Percentiles rank a stretch among this genome's conserved stretches.
phyloP scores from a whole-genome alignment of 2,888 invertebrate species.

The Tenthredo distinguenda region DNA sequence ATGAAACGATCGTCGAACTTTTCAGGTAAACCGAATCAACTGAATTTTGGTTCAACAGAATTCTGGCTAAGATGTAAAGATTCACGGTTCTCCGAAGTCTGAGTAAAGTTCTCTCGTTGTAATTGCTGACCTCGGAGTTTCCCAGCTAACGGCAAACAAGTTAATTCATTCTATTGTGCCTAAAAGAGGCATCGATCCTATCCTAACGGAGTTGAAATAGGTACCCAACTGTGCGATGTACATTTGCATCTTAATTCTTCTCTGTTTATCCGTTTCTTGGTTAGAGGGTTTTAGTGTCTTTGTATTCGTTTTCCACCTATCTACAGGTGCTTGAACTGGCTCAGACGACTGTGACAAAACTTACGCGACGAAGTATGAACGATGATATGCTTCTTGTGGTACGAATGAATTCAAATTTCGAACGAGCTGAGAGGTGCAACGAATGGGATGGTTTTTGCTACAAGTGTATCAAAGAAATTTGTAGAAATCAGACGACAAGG shows the following conservation, averaged over 20 bases:
- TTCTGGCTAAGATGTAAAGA: neutral
- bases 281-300: neutral
- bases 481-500: conserved; percentile 29
- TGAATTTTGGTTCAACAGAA: neutral
- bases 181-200: conserved; percentile 38
- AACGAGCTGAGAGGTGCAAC: neutral
- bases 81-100: conserved; percentile 51
- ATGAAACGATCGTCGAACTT: neutral
- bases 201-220: conserved; percentile 24
- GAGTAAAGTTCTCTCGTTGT: conserved; percentile 38
- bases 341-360: neutral
- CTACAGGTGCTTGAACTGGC: neutral
- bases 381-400: neutral
- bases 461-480: conserved; percentile 2
- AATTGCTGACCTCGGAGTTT: conserved; percentile 28
- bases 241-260: neutral
- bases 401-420: neutral
- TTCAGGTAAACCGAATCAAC: neutral
- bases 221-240: conserved; percentile 12
- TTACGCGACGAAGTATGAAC: neutral
- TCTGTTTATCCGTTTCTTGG: neutral
- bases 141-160: conserved; percentile 35
- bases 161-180: conserved; percentile 42
- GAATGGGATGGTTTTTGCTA: neutral
- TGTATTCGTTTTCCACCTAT: neutral